Base-by-base conservation (phyloP, 2,888 invertebrate genomes). In the Chrysotoxum bicinctum region DNA sequence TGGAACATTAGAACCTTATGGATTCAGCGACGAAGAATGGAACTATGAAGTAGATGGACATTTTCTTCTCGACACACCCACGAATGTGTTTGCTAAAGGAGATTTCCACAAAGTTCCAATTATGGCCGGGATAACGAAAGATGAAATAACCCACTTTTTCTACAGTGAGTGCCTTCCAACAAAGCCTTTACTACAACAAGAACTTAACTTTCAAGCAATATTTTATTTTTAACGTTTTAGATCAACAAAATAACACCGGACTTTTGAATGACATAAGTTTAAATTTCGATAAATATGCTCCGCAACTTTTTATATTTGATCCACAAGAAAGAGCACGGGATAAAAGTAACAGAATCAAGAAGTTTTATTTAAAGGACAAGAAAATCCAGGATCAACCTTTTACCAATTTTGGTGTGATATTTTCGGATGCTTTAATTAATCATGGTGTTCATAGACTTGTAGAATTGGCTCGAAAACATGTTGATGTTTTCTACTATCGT, bases 11-110 rank as follows among this genome's bases (percentile, higher is more conserved):
- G 89, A 89, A 64, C 82, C 87, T 1, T 89, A 89, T 73, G 79
- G 77, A 62, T 88, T 90, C n/a, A 43, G 87, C 1, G 88, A 89
- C 45, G 88, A 89, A 88, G 88, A 90, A 52, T 90, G 90, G 90
- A 89, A 89, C 78, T 91, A 89, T 72, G 94, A 95, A 12, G 92
- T 95, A 8, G 95, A 95, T 89, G 94, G 94, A 0, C 92, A 94
- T 83, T 95, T 95, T 89, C 89, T 95, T 30, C 87, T 92, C 0
- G 92, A 92, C 0, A 93, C 94, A 88, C 95, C 95, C 0, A 90
- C 92, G 35, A 91, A 92, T 12, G 90, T 93, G 0, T 93, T 95
- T 19, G 89, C 90, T 8, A 88, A 91, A 45, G 94, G 94, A 0
- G 90, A 92, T 50, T 93, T 94, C 78, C 91, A 93, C 40, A 91